These are phyloP conservation scores for Megatriorchis doriae DNA, from an alignment of 2,113 vertebrate species.

Conservation along the genomic window DNA sequence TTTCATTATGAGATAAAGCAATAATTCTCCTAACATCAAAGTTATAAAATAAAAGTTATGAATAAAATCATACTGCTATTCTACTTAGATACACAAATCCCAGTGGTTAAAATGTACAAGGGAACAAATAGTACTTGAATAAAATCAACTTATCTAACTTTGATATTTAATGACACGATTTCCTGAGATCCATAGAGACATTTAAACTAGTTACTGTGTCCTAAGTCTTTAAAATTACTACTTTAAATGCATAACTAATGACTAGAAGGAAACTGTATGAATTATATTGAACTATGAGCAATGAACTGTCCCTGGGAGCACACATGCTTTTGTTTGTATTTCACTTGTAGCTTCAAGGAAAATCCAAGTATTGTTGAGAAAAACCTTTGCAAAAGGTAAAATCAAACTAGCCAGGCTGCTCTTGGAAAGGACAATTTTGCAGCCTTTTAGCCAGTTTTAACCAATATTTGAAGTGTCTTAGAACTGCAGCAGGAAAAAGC, in stretches of 20 bases:
- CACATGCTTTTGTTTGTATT: background rate
- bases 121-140: background rate
- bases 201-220: background rate
- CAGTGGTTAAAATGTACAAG: background rate
- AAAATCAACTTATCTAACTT: background rate
- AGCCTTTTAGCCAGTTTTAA: background rate
- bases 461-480: background rate
- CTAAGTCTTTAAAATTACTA: background rate
- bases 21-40: conserved; percentile 17
- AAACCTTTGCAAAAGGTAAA: background rate
- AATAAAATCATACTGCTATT: conserved; percentile 17
- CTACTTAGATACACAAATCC: background rate
- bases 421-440: background rate
- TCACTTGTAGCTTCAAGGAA: background rate
- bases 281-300: background rate
- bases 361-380: background rate
- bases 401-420: background rate
- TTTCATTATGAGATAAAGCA: background rate
- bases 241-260: conserved; percentile 11
- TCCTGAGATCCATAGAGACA: background rate
- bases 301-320: background rate
- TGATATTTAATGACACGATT: background rate
- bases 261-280: background rate
- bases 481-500: background rate
- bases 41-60: conserved; percentile 1